phyloP scores from a whole-genome alignment of 1,140 invertebrate genomes.

The Laupala kohalensis region DNA sequence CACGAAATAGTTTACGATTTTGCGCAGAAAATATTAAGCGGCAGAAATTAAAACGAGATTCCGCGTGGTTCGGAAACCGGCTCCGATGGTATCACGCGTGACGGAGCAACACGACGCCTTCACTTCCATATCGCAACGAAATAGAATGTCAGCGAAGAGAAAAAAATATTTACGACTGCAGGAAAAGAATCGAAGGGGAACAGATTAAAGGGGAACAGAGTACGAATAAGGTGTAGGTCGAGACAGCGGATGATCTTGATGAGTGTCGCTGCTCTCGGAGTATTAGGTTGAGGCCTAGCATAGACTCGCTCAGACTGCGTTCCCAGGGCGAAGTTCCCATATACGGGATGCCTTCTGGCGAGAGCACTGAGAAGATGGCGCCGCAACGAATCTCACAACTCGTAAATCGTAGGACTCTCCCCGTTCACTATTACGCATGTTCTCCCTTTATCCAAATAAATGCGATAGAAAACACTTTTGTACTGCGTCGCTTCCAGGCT shows the following conservation, averaged over 20 bases:
- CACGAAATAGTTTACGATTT: no score
- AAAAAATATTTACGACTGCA: background rate
- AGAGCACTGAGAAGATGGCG: no score
- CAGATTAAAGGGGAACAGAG: background rate
- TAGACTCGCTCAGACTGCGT: no score
- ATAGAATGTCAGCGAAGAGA: background rate
- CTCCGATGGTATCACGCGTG: background rate
- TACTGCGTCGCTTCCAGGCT: no score
- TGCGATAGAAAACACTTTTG: no score
- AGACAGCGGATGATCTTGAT: background rate
- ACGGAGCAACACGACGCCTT: background rate
- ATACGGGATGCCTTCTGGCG: no score
- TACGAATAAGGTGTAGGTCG: background rate
- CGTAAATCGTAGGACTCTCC: no score
- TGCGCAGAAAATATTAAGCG: background rate
- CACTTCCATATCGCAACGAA: background rate
- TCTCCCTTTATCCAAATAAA: no score
- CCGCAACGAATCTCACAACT: no score
- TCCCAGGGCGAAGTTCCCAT: no score
- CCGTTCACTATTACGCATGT: no score
- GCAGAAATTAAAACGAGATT: background rate
- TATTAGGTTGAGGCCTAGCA: no score
- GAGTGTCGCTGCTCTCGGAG: background rate
- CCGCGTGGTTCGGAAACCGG: background rate
- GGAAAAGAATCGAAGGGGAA: background rate